Percentiles rank a stretch among this genome's conserved stretches.
Conservation (phyloP, 2,113 vertebrate species). For the Saguinus midas region DNA sequence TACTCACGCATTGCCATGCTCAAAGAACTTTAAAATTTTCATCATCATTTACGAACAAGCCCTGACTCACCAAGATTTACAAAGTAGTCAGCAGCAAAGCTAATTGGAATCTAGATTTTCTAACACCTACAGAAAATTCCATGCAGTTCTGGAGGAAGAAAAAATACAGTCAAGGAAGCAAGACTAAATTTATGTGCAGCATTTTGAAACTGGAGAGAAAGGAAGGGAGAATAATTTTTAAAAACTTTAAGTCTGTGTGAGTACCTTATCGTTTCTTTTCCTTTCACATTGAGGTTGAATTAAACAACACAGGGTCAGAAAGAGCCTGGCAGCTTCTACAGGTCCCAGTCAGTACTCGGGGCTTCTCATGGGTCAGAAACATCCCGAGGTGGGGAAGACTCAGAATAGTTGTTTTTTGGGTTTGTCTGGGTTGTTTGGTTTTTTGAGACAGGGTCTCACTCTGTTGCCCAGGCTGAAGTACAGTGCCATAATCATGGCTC, state of each 20-base stretch:
- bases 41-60: neutral
- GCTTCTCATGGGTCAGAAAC: neutral
- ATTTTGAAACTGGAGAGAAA: neutral
- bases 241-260: neutral
- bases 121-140: slow-evolving; percentile 60
- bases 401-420: no score
- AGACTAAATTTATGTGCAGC: neutral
- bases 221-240: neutral
- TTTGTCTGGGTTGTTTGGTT: no score
- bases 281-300: neutral
- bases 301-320: neutral
- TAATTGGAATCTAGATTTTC: slow-evolving; percentile 64
- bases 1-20: neutral
- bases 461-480: no score
- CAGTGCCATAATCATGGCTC: no score
- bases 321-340: neutral
- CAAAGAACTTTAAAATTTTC: slow-evolving; percentile 47
- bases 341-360: neutral
- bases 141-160: neutral
- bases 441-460: no score
- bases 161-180: neutral
- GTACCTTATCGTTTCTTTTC: neutral
- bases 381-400: neutral
- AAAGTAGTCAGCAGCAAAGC: slow-evolving; percentile 57
- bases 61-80: slow-evolving; percentile 71